These are phyloP conservation scores for Dendropsophus ebraccatus DNA, from an alignment of 2,113 vertebrate genomes.

Conservation along the genomic window DNA sequence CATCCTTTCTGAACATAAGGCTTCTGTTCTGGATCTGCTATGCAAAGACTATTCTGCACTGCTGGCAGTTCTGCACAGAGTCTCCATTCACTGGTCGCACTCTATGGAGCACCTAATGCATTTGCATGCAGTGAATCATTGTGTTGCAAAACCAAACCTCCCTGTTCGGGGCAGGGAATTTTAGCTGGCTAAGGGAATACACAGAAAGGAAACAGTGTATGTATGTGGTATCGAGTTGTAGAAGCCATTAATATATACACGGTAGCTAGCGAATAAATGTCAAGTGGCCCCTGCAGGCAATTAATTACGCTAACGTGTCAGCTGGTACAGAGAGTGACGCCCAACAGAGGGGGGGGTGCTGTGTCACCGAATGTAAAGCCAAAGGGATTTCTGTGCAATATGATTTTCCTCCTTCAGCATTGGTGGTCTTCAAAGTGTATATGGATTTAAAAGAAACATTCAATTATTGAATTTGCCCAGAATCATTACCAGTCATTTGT, in stretches of 20 bases:
- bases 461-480: no score
- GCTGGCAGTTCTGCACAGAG: slow-evolving; percentile 40
- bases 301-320: slow-evolving; percentile 16
- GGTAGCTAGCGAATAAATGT: slow-evolving; percentile 2
- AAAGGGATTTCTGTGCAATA: neutral
- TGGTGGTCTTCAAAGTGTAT: neutral
- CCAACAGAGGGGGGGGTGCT: neutral
- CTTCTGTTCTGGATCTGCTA: slow-evolving; percentile 16
- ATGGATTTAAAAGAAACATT: neutral
- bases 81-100: slow-evolving; percentile 31
- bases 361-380: neutral
- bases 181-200: neutral
- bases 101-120: slow-evolving; percentile 12
- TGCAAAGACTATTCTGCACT: slow-evolving; percentile 28
- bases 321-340: neutral
- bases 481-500: no score
- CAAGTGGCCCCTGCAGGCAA: slow-evolving; percentile 18
- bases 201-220: slow-evolving; percentile 26
- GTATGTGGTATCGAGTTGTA: slow-evolving; percentile 9
- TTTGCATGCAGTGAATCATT: slow-evolving; percentile 49
- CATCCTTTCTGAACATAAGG: slow-evolving; percentile 31
- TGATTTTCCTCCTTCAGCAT: neutral
- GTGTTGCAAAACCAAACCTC: slow-evolving; percentile 22
- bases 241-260: slow-evolving; percentile 23
- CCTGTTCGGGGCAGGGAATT: neutral